Conservation (phyloP, 2,888 invertebrate genomes). For the Labia minor region DNA sequence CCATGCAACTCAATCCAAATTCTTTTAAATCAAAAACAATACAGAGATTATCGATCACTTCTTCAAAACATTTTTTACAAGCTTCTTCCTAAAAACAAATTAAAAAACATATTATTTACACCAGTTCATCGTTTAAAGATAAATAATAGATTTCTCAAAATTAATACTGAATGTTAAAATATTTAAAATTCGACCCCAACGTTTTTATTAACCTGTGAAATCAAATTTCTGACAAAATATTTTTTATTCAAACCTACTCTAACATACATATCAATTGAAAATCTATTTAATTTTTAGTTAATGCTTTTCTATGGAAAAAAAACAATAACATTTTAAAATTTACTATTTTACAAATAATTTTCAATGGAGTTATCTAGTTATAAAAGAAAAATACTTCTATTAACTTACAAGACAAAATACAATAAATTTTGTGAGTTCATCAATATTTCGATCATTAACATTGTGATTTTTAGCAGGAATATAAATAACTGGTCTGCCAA, state of each 20-base stretch:
- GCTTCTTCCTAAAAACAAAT: slow-evolving; percentile 59
- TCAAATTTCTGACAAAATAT: too few relatives aligned
- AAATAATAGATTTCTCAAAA: not conserved
- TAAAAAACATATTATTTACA: slow-evolving; percentile 21
- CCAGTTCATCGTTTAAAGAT: not conserved
- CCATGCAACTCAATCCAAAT: slow-evolving; percentile 67
- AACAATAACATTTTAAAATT: too few relatives aligned
- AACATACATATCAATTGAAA: too few relatives aligned
- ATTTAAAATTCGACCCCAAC: slow-evolving; percentile 18
- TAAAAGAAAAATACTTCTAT: too few relatives aligned
- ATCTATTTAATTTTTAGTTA: too few relatives aligned
- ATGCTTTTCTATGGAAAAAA: too few relatives aligned
- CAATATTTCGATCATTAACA: slow-evolving; percentile 55
- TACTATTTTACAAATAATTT: too few relatives aligned
- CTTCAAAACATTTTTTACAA: slow-evolving; percentile 66
- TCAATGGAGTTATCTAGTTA: too few relatives aligned
- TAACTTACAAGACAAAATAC: slow-evolving; percentile 57
- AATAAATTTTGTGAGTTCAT: slow-evolving; percentile 67
- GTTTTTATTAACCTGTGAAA: too few relatives aligned
- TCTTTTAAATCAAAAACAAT: slow-evolving; percentile 66
- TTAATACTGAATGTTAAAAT: not conserved
- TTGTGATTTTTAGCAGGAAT: slow-evolving; percentile 68
- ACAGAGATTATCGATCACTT: slow-evolving; percentile 65
- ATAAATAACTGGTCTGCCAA: slow-evolving; percentile 64
- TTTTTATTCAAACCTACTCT: too few relatives aligned